Evolutionary conservation across 2,888 invertebrate genomes (phyloP).

Genomic region (Iselma pallidipennis): DNA sequence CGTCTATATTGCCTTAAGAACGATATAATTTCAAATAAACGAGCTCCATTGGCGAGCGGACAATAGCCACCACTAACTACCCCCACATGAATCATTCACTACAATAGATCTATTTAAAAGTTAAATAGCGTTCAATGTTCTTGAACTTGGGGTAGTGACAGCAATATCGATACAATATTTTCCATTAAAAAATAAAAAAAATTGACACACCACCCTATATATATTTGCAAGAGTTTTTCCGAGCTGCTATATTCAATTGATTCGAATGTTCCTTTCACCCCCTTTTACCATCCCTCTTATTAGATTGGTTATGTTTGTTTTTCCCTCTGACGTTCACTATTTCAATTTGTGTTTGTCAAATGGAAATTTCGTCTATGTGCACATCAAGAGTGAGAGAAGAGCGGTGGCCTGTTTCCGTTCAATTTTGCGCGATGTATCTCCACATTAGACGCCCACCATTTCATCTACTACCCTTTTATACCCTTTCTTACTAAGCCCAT

Average conservation of each 20-base stretch:
- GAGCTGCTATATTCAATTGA: neutral
- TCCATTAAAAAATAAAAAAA: no score
- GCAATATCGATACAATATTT: no score
- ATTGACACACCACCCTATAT: no score
- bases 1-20: constrained; percentile 20
- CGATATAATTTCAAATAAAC: constrained; percentile 39
- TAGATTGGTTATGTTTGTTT: neutral
- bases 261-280: neutral
- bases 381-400: neutral
- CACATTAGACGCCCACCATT: neutral
- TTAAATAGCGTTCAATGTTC: constrained; percentile 23
- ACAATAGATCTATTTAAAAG: constrained; percentile 39
- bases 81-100: constrained; percentile 40
- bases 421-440: neutral
- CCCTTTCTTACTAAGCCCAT: neutral
- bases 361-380: neutral
- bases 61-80: constrained; percentile 1
- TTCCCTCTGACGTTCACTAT: neutral
- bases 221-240: neutral
- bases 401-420: neutral
- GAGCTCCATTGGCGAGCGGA: constrained; percentile 28
- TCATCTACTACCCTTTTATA: neutral
- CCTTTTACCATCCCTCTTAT: neutral
- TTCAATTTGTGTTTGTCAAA: constrained; percentile 1
- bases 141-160: neutral